A percentile compares a stretch with the other conserved stretches of the same genome.
These are phyloP conservation scores for Bovichtus variegatus DNA, from an alignment of 2,797 vertebrate species.

Conservation along the genomic window DNA sequence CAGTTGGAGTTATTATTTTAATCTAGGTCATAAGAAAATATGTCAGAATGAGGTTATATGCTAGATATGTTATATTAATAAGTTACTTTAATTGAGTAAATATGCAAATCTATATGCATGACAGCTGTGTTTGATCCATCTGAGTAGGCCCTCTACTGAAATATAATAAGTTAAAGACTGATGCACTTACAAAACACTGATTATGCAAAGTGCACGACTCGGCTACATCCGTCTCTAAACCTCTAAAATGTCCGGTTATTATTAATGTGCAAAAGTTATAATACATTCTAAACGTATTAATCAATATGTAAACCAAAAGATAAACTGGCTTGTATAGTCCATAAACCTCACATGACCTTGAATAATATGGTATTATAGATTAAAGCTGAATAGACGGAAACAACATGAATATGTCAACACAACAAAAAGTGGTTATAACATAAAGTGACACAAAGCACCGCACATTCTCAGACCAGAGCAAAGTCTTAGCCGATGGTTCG, in stretches of 20 bases:
- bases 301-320: conserved; percentile 49
- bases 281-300: conserved; percentile 49
- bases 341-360: conserved; percentile 46
- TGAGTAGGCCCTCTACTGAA: conserved; percentile 27
- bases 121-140: conserved; percentile 33
- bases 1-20: conserved; percentile 29
- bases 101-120: conserved; percentile 40
- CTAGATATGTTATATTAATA: conserved; percentile 45
- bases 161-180: conserved; percentile 53
- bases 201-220: conserved; percentile 49
- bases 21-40: conserved; percentile 28
- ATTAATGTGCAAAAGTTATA: conserved; percentile 58
- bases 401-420: conserved; percentile 16
- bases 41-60: conserved; percentile 24
- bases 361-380: conserved; percentile 8
- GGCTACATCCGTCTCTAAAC: conserved; percentile 23
- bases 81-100: conserved; percentile 54
- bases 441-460: conserved; percentile 49
- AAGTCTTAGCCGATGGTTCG: background rate
- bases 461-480: conserved; percentile 14
- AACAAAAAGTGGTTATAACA: conserved; percentile 49
- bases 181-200: conserved; percentile 36
- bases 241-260: conserved; percentile 40
- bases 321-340: conserved; percentile 48
- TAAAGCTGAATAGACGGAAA: conserved; percentile 21